Percentiles rank a stretch among this genome's conserved stretches.
These are phyloP conservation scores for Xenopus petersii DNA, from an alignment of 2,797 vertebrate genomes.

Conservation along the genomic window DNA sequence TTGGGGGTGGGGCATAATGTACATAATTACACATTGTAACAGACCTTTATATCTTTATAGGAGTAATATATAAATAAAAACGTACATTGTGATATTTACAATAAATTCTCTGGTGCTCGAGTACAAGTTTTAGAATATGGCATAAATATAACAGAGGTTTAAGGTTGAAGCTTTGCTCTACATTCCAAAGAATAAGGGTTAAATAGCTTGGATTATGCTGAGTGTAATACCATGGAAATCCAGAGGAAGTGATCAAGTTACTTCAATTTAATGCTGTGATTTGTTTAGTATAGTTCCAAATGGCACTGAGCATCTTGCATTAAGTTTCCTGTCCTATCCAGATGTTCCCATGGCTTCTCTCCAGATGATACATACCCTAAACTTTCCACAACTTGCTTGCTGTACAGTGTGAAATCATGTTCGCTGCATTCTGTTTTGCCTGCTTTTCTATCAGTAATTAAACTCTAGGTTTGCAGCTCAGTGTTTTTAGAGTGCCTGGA, in stretches of 20 bases:
- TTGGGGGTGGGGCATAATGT: too few relatives aligned
- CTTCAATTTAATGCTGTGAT: conserved; percentile 39
- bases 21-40: too few relatives aligned
- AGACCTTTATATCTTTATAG: too few relatives aligned
- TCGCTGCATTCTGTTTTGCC: conserved; percentile 9
- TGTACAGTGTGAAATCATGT: conserved; percentile 18
- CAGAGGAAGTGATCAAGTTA: conserved; percentile 40
- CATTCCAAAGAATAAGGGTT: conserved; percentile 9
- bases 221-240: conserved; percentile 33
- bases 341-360: conserved; percentile 38
- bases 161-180: too few relatives aligned
- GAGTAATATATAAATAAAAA: too few relatives aligned
- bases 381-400: conserved; percentile 26
- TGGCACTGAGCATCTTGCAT: conserved; percentile 23
- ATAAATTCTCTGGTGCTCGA: too few relatives aligned
- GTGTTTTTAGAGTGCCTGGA: too few relatives aligned
- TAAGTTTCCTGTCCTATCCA: conserved; percentile 30
- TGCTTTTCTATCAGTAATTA: conserved; percentile 41
- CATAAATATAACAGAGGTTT: too few relatives aligned
- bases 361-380: conserved; percentile 25
- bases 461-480: conserved; percentile 14
- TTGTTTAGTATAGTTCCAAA: conserved; percentile 34
- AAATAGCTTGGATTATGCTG: conserved; percentile 2
- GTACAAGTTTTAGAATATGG: too few relatives aligned
- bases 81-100: too few relatives aligned